Evolutionary conservation across 2,888 invertebrate species (phyloP).

Genomic region (Synanthedon andrenaeformis): DNA sequence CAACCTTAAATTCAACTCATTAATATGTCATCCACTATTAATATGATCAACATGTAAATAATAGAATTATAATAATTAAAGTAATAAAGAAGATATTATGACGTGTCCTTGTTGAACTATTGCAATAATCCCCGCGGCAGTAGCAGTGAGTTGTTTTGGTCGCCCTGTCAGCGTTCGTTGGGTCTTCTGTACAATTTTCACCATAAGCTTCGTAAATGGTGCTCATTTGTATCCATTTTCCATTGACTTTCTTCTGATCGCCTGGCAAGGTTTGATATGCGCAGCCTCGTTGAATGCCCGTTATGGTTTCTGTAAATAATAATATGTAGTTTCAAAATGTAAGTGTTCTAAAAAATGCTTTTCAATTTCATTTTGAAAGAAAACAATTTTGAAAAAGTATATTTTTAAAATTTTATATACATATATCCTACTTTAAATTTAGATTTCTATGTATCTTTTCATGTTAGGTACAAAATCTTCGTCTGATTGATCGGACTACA

Average conservation of each 20-base stretch:
- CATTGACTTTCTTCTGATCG: conserved; percentile 63
- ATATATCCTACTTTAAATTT: too few relatives aligned
- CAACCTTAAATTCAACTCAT: too few relatives aligned
- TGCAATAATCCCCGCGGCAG: conserved; percentile 80
- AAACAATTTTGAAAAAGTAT: too few relatives aligned
- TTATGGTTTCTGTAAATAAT: conserved; percentile 30
- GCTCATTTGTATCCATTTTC: conserved; percentile 72
- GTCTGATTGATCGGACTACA: too few relatives aligned
- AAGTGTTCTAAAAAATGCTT: too few relatives aligned
- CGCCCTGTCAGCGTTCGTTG: conserved; percentile 63
- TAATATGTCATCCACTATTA: too few relatives aligned
- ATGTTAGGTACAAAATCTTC: too few relatives aligned
- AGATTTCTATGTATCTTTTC: too few relatives aligned
- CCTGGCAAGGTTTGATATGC: conserved; percentile 76
- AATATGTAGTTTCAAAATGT: too few relatives aligned
- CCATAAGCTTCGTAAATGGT: conserved; percentile 77
- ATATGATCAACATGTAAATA: not conserved
- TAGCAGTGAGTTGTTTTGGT: conserved; percentile 77
- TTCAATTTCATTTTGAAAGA: too few relatives aligned
- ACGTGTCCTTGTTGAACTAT: conserved; percentile 39
- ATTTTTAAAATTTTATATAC: too few relatives aligned
- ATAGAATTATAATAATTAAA: conserved; percentile 1
- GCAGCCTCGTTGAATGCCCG: conserved; percentile 70
- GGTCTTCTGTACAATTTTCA: conserved; percentile 74
- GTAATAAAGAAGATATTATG: not conserved